Percentiles rank a stretch among this genome's conserved stretches.
phyloP scores from a whole-genome alignment of 2,888 invertebrate genomes.

The Nemotelus pantherinus region DNA sequence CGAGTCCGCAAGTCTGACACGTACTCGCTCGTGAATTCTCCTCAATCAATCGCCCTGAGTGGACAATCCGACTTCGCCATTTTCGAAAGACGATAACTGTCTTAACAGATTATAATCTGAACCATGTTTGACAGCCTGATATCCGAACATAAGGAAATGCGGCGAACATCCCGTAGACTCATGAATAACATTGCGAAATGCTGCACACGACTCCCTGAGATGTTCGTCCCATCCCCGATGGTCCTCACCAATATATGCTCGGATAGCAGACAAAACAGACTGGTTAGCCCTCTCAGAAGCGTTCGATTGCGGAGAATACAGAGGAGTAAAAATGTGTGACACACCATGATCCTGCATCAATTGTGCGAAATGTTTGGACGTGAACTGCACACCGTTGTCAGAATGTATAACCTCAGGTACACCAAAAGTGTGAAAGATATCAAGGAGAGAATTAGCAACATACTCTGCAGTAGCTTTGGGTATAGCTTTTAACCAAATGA shows the following conservation, averaged over 20 bases:
- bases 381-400: background rate
- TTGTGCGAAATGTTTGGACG: background rate
- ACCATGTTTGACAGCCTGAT: background rate
- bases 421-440: no score
- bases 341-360: background rate
- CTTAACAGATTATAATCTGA: background rate
- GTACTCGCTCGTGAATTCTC: background rate
- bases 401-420: constrained; percentile 18
- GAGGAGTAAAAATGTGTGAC: background rate
- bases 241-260: constrained; percentile 15
- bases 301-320: constrained; percentile 1
- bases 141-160: constrained; percentile 47
- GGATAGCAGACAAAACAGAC: constrained; percentile 1
- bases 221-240: constrained; percentile 25
- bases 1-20: background rate
- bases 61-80: background rate
- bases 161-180: constrained; percentile 34
- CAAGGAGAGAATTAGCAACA: no score
- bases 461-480: no score
- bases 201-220: constrained; percentile 7
- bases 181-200: constrained; percentile 37
- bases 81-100: background rate
- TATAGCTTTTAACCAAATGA: no score
- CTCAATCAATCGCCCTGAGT: background rate
- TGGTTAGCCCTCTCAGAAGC: constrained; percentile 20